phyloP scores from a whole-genome alignment of 1,140 invertebrate genomes.

The Tribolium castaneum region DNA sequence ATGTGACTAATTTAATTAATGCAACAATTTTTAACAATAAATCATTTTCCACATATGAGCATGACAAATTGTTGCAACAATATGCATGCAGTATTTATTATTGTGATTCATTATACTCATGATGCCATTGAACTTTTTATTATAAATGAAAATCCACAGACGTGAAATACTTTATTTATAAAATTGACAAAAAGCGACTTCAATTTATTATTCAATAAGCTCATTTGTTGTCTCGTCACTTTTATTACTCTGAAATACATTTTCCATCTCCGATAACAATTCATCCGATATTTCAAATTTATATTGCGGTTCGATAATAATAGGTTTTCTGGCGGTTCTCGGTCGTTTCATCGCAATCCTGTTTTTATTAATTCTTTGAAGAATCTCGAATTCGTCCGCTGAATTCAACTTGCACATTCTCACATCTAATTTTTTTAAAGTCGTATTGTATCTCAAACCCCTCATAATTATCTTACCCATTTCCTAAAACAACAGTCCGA shows the following conservation, averaged over 20 bases:
- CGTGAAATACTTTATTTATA: background rate
- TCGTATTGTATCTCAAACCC: conserved; percentile 39
- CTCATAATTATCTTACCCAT: conserved; percentile 42
- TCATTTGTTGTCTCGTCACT: background rate
- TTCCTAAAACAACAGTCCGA: conserved; percentile 37
- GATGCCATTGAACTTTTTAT: background rate
- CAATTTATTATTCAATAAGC: background rate
- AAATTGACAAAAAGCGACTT: background rate
- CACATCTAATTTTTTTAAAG: conserved; percentile 46
- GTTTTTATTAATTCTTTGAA: conserved; percentile 27
- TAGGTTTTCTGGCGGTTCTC: background rate
- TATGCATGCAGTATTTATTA: background rate
- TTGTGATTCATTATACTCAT: background rate
- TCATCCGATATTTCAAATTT: conserved; percentile 15
- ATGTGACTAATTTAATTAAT: background rate
- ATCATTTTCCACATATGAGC: background rate
- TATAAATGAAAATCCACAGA: background rate
- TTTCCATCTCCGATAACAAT: conserved; percentile 4
- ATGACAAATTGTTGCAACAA: background rate
- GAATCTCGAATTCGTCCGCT: conserved; percentile 31
- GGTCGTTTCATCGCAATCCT: background rate
- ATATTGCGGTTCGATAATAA: conserved; percentile 10
- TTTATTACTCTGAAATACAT: background rate
- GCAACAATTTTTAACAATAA: background rate
- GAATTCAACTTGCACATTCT: conserved; percentile 50